Percentiles rank a stretch among this genome's conserved stretches.
These are phyloP conservation scores for Euleptes europaea DNA, from an alignment of 2,113 vertebrate species.

Conservation along the genomic window DNA sequence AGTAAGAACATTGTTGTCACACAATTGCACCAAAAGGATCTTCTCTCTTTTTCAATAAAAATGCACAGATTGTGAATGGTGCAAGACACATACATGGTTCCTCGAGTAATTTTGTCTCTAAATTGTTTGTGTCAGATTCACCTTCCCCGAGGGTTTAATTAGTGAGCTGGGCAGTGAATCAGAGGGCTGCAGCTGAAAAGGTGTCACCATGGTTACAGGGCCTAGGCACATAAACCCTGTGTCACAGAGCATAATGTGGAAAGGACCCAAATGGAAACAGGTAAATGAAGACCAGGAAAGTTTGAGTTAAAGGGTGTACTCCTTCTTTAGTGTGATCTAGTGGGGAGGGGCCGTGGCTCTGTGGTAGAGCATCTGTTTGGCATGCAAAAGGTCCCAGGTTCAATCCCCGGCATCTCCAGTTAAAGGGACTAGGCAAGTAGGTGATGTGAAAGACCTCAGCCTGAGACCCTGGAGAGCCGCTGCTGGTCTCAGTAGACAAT, in stretches of 20 bases:
- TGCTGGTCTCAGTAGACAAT: no score
- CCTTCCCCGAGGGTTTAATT: slow-evolving; percentile 31
- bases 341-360: no score
- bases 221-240: neutral
- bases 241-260: neutral
- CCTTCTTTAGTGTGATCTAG: accelerated
- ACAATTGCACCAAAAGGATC: neutral
- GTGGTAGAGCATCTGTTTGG: no score
- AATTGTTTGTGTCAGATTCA: slow-evolving; percentile 5
- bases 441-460: no score
- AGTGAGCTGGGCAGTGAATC: slow-evolving; percentile 3
- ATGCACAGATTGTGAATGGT: neutral
- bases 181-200: slow-evolving; percentile 2
- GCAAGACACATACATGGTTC: neutral
- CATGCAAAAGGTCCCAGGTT: no score
- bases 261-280: neutral
- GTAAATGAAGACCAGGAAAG: neutral
- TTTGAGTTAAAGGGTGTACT: neutral
- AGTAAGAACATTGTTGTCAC: neutral
- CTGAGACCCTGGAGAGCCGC: no score
- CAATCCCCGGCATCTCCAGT: no score
- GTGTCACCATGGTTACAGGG: slow-evolving; percentile 16
- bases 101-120: neutral
- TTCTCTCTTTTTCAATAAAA: neutral
- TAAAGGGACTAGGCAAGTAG: no score